These are phyloP conservation scores for Equus przewalskii DNA, from an alignment of 2,113 vertebrate genomes.

Conservation along the genomic window DNA sequence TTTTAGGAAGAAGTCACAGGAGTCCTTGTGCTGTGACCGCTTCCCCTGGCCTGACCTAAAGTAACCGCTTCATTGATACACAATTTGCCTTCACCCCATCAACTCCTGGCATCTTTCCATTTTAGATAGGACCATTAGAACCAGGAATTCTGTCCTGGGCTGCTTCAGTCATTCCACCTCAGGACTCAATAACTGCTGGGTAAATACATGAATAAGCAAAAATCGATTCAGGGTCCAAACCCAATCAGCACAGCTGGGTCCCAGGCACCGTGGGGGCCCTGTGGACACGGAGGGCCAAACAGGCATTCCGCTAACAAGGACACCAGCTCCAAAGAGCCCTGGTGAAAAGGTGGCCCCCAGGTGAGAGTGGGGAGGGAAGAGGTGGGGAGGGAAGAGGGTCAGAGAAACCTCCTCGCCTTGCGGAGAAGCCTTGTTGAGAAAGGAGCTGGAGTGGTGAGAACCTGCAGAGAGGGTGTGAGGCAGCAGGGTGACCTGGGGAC, in stretches of 20 bases:
- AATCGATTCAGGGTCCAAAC: background rate
- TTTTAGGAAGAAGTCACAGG: background rate
- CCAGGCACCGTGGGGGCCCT: background rate
- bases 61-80: background rate
- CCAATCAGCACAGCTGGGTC: background rate
- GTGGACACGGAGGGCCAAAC: background rate
- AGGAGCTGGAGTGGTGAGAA: accelerated
- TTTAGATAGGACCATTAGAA: background rate
- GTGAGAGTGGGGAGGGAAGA: accelerated
- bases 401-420: background rate
- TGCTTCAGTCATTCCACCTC: background rate
- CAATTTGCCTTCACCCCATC: background rate
- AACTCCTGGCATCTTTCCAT: background rate
- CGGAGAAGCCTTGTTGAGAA: background rate
- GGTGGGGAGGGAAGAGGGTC: background rate
- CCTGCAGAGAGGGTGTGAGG: accelerated
- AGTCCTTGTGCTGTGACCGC: too few relatives aligned
- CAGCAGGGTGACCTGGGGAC: background rate
- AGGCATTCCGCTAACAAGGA: background rate
- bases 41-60: background rate
- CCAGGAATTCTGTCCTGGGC: background rate
- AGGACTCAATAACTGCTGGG: background rate
- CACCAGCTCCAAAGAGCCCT: background rate
- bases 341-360: background rate
- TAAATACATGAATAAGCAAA: background rate